Evolutionary conservation across 2,888 invertebrate genomes (phyloP).

Genomic region (Perizoma flavofasciatum): DNA sequence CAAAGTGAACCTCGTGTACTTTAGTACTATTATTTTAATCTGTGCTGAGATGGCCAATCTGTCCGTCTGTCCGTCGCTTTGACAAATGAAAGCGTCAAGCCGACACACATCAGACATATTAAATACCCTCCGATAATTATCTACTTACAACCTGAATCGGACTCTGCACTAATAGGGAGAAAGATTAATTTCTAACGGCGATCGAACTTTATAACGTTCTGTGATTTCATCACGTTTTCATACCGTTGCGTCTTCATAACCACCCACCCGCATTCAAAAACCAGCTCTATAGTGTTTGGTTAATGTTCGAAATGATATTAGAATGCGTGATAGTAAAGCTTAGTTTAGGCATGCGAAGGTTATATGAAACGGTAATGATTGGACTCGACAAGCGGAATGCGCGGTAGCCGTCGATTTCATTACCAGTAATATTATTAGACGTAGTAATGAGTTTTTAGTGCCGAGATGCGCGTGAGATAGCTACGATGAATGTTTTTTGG

Average conservation of each 20-base stretch:
- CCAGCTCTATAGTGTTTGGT: neutral
- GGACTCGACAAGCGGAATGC: constrained; percentile 62
- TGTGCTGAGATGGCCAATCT: constrained; percentile 49
- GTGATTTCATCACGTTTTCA: constrained; percentile 34
- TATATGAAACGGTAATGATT: constrained; percentile 54
- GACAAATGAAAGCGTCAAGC: constrained; percentile 58
- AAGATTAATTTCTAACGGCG: constrained; percentile 45
- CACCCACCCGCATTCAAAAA: constrained; percentile 1
- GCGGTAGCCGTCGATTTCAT: constrained; percentile 74
- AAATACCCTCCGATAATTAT: constrained; percentile 58
- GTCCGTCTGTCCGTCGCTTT: constrained; percentile 47
- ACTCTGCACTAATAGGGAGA: constrained; percentile 39
- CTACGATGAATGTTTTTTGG: constrained; percentile 7
- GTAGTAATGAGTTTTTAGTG: constrained; percentile 66
- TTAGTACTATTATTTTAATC: constrained; percentile 7
- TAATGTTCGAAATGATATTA: constrained; percentile 23
- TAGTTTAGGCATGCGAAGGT: constrained; percentile 38
- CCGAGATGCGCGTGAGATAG: constrained; percentile 41
- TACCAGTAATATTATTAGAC: constrained; percentile 66
- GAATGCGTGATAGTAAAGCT: constrained; percentile 29
- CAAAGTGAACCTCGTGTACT: neutral
- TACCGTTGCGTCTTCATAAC: constrained; percentile 29
- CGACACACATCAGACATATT: constrained; percentile 49
- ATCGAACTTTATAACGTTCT: constrained; percentile 37
- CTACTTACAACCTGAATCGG: constrained; percentile 46